Evolutionary conservation across 2,113 vertebrate species (phyloP).

Genomic region (Xyrauchen texanus): DNA sequence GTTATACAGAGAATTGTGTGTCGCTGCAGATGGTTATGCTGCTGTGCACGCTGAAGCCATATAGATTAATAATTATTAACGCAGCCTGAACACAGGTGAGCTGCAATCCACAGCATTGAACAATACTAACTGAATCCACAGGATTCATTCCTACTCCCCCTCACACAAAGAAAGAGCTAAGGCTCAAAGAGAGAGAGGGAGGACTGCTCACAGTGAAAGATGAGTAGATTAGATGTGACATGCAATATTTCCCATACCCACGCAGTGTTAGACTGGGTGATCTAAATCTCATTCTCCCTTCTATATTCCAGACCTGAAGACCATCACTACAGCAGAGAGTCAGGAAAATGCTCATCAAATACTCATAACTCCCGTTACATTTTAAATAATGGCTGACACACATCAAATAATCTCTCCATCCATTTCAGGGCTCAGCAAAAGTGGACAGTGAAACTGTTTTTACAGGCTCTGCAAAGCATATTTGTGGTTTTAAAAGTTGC

Average conservation of each 20-base stretch:
- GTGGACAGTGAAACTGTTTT: not conserved
- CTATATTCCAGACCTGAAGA: constrained; percentile 23
- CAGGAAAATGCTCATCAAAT: constrained; percentile 8
- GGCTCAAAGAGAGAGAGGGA: constrained; percentile 1
- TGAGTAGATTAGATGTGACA: constrained; percentile 47
- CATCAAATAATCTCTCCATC: not conserved
- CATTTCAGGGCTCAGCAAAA: not conserved
- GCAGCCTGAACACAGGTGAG: not conserved
- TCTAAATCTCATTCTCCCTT: constrained; percentile 25
- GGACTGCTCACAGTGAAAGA: constrained; percentile 1
- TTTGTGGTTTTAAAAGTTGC: not conserved
- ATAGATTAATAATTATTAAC: constrained; percentile 47
- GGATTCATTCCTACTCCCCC: constrained; percentile 40
- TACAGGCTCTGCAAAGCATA: not conserved
- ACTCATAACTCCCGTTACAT: constrained; percentile 19
- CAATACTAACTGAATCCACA: constrained; percentile 18
- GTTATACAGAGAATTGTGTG: not conserved
- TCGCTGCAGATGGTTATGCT: constrained; percentile 21
- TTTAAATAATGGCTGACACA: constrained; percentile 26
- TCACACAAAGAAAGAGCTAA: constrained; percentile 8
- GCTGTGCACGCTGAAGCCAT: constrained; percentile 31
- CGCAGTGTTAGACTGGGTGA: constrained; percentile 29
- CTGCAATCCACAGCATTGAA: constrained; percentile 28
- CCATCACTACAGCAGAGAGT: constrained; percentile 4
- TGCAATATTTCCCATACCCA: constrained; percentile 37